Conservation (phyloP, 2,888 invertebrate genomes). For the Mycalesis mineus region DNA sequence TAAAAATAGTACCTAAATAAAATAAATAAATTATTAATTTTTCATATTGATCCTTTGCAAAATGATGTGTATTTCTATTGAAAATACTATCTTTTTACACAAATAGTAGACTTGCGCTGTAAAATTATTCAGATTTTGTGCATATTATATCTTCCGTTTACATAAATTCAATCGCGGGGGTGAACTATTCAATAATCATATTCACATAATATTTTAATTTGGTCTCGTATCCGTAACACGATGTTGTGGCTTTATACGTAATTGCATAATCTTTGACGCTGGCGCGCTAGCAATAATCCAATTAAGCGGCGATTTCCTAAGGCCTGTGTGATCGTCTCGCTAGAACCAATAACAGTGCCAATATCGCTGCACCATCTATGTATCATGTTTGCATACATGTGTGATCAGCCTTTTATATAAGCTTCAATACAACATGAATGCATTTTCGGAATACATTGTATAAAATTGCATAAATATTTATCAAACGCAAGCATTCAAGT, state of each 20-base stretch:
- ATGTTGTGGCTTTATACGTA: constrained; percentile 1
- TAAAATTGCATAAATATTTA: neutral
- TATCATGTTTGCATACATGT: constrained; percentile 18
- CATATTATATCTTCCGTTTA: no score
- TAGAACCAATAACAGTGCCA: constrained; percentile 31
- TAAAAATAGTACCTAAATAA: no score
- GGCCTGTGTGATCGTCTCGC: constrained; percentile 39
- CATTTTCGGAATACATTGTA: neutral
- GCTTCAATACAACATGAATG: neutral
- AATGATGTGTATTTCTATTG: no score
- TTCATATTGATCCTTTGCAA: no score
- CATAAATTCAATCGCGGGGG: neutral
- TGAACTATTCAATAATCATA: neutral
- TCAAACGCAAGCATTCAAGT: no score
- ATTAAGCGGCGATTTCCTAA: constrained; percentile 44
- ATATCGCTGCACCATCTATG: constrained; percentile 30
- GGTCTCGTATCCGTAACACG: neutral
- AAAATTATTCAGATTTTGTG: no score
- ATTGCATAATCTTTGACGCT: constrained; percentile 33
- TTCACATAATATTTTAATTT: neutral
- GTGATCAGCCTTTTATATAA: constrained; percentile 1
- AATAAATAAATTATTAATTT: no score
- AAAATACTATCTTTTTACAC: no score
- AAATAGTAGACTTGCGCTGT: no score
- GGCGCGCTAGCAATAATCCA: constrained; percentile 42